These are phyloP conservation scores for Microchirus variegatus DNA, from an alignment of 2,797 vertebrate genomes.

Conservation along the genomic window DNA sequence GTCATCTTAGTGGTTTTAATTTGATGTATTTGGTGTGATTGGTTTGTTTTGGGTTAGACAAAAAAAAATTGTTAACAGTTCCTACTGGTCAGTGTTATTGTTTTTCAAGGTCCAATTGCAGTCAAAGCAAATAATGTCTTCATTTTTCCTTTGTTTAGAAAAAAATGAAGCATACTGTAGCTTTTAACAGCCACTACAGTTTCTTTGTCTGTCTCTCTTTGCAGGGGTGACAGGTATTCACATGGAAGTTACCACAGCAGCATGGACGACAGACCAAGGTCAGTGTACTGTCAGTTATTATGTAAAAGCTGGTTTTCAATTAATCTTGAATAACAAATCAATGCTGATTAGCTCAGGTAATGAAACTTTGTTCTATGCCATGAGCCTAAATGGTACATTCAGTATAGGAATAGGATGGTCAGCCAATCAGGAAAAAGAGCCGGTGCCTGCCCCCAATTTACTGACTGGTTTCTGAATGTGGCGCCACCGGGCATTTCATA, in stretches of 20 bases:
- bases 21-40: too few species aligned
- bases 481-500: not conserved
- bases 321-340: not conserved
- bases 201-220: constrained; percentile 26
- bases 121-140: too few species aligned
- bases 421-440: not conserved
- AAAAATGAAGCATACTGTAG: too few species aligned
- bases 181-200: not conserved
- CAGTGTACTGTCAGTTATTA: not conserved
- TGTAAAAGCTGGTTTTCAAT: too few species aligned
- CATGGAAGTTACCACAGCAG: constrained; percentile 81
- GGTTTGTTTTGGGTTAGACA: too few species aligned
- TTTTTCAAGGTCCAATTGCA: not conserved
- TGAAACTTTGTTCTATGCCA: too few species aligned
- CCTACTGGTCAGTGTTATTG: not conserved
- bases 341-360: too few species aligned
- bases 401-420: too few species aligned
- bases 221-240: constrained; percentile 82
- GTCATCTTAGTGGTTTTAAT: too few species aligned
- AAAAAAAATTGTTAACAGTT: too few species aligned
- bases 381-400: too few species aligned
- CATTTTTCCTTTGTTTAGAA: too few species aligned
- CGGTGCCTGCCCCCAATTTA: not conserved
- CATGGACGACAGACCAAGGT: constrained; percentile 84
- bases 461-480: not conserved